Percentiles rank a stretch among this genome's conserved stretches.
Conservation (phyloP, 1,140 invertebrate species). For the Scaptomyza hsui region DNA sequence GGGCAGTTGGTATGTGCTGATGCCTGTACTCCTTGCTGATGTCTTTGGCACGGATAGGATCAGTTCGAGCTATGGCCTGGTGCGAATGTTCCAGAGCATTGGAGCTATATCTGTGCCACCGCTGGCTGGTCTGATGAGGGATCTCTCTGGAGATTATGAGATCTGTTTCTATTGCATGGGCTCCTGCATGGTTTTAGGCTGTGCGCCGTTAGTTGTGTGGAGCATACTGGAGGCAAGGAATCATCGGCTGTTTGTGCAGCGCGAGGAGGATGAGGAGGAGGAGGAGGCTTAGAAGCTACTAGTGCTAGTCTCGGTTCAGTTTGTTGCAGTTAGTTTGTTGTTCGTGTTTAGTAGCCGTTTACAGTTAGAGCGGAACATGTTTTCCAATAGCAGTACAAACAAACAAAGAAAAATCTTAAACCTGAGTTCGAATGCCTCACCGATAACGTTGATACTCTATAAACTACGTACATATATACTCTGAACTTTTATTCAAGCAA, state of each 20-base stretch:
- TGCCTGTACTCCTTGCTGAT: conserved; percentile 89
- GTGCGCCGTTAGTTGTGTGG: conserved; percentile 86
- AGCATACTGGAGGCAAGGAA: conserved; percentile 70
- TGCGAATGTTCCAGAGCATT: conserved; percentile 90
- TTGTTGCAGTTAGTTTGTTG: conserved; percentile 40
- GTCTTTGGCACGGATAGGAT: conserved; percentile 90
- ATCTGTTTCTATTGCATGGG: conserved; percentile 91
- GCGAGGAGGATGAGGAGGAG: conserved; percentile 65
- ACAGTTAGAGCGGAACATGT: conserved; percentile 32
- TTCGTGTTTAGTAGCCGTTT: conserved; percentile 48
- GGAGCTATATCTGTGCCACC: conserved; percentile 90
- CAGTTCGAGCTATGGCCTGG: conserved; percentile 89
- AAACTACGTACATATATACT: conserved; percentile 14
- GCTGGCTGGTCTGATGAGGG: conserved; percentile 87
- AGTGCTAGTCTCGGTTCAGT: conserved; percentile 6
- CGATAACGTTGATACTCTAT: conserved; percentile 64
- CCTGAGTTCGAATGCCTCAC: conserved; percentile 71
- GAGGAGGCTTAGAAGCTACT: conserved; percentile 13
- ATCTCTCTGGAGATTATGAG: conserved; percentile 88
- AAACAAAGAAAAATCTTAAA: conserved; percentile 20
- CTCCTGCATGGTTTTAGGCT: conserved; percentile 89
- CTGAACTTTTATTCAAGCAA: conserved; percentile 1
- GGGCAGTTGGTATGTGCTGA: conserved; percentile 90
- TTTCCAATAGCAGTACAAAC: conserved; percentile 46
- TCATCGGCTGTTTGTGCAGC: conserved; percentile 66